These are phyloP conservation scores for Agapostemon virescens DNA, from an alignment of 2,888 invertebrate genomes.

Conservation along the genomic window DNA sequence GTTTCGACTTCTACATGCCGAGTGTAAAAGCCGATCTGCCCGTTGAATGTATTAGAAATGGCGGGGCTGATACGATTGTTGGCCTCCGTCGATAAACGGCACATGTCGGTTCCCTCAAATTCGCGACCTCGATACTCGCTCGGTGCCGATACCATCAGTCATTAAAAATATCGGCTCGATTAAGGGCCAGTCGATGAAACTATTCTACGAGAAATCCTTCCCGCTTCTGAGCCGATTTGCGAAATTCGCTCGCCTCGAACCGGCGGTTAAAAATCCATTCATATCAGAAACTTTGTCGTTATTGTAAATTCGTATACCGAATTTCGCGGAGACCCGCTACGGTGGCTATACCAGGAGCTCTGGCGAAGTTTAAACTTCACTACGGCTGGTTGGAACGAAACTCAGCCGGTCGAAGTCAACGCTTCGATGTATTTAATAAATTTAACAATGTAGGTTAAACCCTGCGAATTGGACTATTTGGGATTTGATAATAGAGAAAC, in stretches of 20 bases:
- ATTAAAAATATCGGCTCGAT: neutral
- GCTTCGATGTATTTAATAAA: too few relatives aligned
- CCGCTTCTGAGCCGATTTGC: neutral
- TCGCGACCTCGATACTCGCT: slow-evolving; percentile 1
- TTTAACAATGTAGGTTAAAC: too few relatives aligned
- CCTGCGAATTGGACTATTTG: too few relatives aligned
- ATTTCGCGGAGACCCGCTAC: too few relatives aligned
- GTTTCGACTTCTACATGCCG: slow-evolving; percentile 18
- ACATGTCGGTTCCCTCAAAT: slow-evolving; percentile 42
- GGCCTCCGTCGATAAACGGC: slow-evolving; percentile 38
- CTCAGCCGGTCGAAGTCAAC: too few relatives aligned
- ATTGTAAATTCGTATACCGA: too few relatives aligned
- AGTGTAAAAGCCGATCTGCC: slow-evolving; percentile 27
- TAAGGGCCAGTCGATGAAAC: neutral
- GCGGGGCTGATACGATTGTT: slow-evolving; percentile 22
- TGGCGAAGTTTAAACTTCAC: too few relatives aligned
- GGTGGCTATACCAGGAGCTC: too few relatives aligned
- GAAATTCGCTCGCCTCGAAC: neutral
- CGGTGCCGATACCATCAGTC: neutral
- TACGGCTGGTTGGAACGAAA: too few relatives aligned
- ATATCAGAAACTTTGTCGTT: too few relatives aligned
- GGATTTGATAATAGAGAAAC: too few relatives aligned
- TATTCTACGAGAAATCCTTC: neutral
- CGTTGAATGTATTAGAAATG: slow-evolving; percentile 42
- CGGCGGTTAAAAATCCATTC: neutral